Conservation (phyloP, 2,888 invertebrate species). For the Lochmaea crataegi region DNA sequence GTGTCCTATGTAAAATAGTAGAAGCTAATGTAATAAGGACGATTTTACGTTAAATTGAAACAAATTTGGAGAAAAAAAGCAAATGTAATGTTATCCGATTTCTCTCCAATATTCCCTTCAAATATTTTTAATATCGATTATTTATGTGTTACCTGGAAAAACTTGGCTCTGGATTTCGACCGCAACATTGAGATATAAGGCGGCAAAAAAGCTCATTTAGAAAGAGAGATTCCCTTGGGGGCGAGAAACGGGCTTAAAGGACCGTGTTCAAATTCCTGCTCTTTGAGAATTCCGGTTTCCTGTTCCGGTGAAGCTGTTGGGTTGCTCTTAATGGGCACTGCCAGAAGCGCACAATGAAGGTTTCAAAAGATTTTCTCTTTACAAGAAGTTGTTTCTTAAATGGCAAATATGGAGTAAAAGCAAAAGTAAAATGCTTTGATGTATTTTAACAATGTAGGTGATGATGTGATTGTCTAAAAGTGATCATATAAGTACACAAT, state of each 20-base stretch:
- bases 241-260: constrained; percentile 48
- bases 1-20: too few species aligned
- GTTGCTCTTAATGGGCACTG: constrained; percentile 50
- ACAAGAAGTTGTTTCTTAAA: constrained; percentile 1
- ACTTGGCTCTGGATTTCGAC: constrained; percentile 28
- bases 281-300: constrained; percentile 51
- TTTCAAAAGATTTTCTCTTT: background rate
- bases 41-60: too few species aligned
- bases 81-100: too few species aligned
- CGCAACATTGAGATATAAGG: constrained; percentile 50
- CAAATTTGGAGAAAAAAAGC: too few species aligned
- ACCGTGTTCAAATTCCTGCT: constrained; percentile 43
- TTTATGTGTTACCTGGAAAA: too few species aligned
- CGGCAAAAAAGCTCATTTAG: constrained; percentile 40
- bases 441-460: background rate
- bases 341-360: constrained; percentile 13
- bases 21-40: too few species aligned
- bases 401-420: background rate
- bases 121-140: too few species aligned
- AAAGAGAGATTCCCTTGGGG: constrained; percentile 44
- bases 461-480: too few species aligned
- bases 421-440: background rate
- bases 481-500: too few species aligned
- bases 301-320: constrained; percentile 42
- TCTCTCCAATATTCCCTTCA: too few species aligned